Evolutionary conservation across 2,888 invertebrate species (phyloP), one percentile per base, ranked within the genome.

Genomic region (Drosophila parthenogenetica): DNA sequence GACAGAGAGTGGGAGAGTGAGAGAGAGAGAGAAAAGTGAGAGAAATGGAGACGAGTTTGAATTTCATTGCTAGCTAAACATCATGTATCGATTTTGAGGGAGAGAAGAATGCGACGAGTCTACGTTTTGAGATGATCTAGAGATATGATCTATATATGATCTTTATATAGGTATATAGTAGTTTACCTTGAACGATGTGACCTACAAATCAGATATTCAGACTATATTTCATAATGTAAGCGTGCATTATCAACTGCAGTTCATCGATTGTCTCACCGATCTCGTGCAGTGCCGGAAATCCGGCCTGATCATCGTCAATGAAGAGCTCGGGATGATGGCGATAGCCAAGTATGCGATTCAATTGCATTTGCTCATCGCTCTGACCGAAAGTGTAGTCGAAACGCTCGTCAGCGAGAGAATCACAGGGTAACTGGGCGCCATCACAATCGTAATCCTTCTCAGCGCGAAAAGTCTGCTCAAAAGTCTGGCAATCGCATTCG

Each of bases 221-320:
- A 89, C 90, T 91, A 91, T 91, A 92, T 84, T 91, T 92, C 89
- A 92, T 89, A 73, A 92, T 89, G 73, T 91, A 91, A 70, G 92
- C 90, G 88, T 92, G 91, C 91, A 92, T 91, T 79, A 92, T 90
- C 72, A 92, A 78, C 79, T 91, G 91, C 89, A 92, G 83, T 79
- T 92, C 92, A 90, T 92, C 92, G 86, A 92, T 92, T 85, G 92
- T 91, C 85, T 91, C 92, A 87, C 91, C 91, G 87, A 92, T 91
- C 89, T 91, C 92, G 76, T 91, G 91, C 83, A 92, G 81, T 22
- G 89, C 89, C 59, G 91, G 91, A 69, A 92, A 91, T 16, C 89
- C 90, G 68, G 85, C 91, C 73, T 89, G 78, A 10, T 87, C 87
- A 76, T 90, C 91, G 61, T 90, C 89, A 54, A 89, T 91, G 10